Conservation (phyloP, 2,113 vertebrate species). For the Pseudorectes ferrugineus region DNA sequence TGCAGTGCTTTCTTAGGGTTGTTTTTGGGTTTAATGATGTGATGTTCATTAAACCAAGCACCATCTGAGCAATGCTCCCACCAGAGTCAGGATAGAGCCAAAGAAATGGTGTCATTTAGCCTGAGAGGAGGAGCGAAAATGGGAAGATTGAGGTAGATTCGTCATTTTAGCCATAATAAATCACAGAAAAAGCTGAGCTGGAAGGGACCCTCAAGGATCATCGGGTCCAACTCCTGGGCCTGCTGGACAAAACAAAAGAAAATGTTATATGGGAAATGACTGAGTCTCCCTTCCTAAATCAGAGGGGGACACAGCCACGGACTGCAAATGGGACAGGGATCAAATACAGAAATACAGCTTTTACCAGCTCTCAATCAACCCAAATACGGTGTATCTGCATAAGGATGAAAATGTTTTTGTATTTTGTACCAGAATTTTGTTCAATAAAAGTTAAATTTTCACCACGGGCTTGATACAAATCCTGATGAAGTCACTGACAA, state of each 20-base stretch:
- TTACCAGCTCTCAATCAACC: neutral
- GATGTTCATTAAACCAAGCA: neutral
- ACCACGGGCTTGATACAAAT: neutral
- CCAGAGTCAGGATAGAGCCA: neutral
- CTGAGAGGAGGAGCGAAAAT: neutral
- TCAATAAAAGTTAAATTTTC: neutral
- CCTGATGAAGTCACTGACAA: neutral
- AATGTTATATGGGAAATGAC: neutral
- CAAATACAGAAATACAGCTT: neutral
- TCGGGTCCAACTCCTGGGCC: no score
- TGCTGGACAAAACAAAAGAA: neutral
- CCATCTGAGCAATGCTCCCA: neutral
- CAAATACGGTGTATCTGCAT: accelerated
- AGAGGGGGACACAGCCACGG: neutral
- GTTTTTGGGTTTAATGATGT: neutral
- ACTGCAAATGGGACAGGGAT: neutral
- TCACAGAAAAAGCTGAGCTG: neutral
- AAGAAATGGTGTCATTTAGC: neutral
- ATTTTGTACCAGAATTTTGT: neutral
- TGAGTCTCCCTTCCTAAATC: neutral
- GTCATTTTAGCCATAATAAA: neutral
- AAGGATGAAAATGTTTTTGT: neutral
- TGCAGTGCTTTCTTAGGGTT: neutral
- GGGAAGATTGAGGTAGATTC: neutral
- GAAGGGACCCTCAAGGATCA: neutral